These are phyloP conservation scores for Parauchenoglanis punctatus DNA, from an alignment of 2,797 vertebrate genomes.

Conservation along the genomic window DNA sequence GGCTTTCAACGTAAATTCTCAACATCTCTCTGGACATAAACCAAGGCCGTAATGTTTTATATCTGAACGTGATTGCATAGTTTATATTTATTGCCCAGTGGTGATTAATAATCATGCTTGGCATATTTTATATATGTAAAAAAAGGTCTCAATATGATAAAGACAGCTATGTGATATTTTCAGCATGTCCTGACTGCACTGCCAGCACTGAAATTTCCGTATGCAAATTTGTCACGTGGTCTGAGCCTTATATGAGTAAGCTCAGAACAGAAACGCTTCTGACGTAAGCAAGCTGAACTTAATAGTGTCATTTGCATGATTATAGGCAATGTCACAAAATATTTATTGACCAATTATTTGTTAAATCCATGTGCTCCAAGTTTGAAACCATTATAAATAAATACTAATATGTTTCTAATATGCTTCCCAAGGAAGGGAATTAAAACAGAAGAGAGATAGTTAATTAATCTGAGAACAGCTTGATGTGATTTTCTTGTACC, in stretches of 20 bases:
- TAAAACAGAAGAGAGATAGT: not conserved
- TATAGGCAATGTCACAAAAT: not conserved
- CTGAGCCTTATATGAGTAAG: conserved; percentile 37
- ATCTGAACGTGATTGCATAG: not conserved
- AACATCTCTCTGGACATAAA: not conserved
- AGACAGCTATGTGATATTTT: not conserved
- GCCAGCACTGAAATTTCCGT: conserved; percentile 13
- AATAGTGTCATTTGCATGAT: not conserved
- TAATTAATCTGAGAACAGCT: not conserved
- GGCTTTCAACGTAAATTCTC: not conserved
- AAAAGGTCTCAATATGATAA: not conserved
- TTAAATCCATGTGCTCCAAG: not conserved
- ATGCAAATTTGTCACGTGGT: conserved; percentile 37
- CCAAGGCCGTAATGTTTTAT: not conserved
- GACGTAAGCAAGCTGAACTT: not conserved
- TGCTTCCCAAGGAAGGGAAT: not conserved
- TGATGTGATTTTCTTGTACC: not conserved
- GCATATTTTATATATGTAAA: not conserved
- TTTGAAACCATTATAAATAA: conserved; percentile 1
- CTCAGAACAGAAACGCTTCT: not conserved
- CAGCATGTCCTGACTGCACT: not conserved
- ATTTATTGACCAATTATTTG: conserved; percentile 12
- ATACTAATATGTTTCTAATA: not conserved
- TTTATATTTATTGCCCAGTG: conserved; percentile 6
- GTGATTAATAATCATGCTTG: not conserved